These are phyloP conservation scores for Vulpes vulpes DNA, from an alignment of 2,113 vertebrate species.

Conservation along the genomic window DNA sequence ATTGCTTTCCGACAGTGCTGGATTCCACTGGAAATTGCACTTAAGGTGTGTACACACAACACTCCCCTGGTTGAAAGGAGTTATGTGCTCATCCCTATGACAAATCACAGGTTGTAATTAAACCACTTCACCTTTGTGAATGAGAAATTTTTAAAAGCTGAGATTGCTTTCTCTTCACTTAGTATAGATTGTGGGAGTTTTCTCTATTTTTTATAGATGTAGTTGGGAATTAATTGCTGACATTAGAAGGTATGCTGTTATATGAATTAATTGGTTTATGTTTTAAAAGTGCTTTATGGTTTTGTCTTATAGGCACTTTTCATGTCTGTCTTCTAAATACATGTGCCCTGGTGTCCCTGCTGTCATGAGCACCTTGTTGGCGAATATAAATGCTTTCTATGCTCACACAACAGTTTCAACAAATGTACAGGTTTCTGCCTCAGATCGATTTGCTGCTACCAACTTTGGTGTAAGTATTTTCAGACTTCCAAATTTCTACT, in stretches of 20 bases:
- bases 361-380: conserved; percentile 97
- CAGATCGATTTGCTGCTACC: conserved; percentile 97
- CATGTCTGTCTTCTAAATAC: conserved; percentile 98
- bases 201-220: background rate
- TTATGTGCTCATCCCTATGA: background rate
- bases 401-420: conserved; percentile 96
- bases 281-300: conserved; percentile 23
- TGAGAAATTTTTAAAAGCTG: background rate
- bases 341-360: conserved; percentile 98
- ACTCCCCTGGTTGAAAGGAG: background rate
- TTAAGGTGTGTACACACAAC: background rate
- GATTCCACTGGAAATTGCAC: background rate
- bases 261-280: background rate
- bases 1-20: background rate
- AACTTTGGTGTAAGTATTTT: conserved; percentile 96
- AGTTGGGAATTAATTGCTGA: background rate
- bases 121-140: background rate
- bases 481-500: background rate
- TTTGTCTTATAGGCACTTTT: conserved; percentile 94
- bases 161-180: background rate
- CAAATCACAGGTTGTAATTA: background rate
- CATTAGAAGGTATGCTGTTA: background rate
- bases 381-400: conserved; percentile 99
- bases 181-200: too few species aligned
- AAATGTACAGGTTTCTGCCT: conserved; percentile 94